These are phyloP conservation scores for Oxytorus armatus DNA, from an alignment of 2,888 invertebrate species.

Conservation along the genomic window DNA sequence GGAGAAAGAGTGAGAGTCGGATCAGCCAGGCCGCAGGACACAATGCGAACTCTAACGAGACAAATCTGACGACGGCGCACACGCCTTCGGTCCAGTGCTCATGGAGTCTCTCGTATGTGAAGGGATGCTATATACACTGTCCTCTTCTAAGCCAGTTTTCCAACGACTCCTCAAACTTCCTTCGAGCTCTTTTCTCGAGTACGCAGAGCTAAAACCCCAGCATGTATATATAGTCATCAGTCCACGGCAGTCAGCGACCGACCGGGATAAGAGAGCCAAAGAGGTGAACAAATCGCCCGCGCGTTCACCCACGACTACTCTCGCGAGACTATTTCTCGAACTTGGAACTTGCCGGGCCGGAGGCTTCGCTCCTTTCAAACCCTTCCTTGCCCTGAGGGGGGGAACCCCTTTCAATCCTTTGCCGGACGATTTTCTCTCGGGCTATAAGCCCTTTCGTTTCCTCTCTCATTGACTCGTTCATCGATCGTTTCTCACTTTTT, in stretches of 20 bases:
- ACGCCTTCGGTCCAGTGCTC: constrained; percentile 63
- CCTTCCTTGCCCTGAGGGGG: no score
- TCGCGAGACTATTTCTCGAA: constrained; percentile 41
- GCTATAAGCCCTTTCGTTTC: constrained; percentile 11
- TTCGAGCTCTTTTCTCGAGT: constrained; percentile 45
- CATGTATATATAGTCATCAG: constrained; percentile 30
- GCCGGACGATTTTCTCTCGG: constrained; percentile 37
- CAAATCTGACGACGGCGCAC: constrained; percentile 82
- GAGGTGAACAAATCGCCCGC: constrained; percentile 50
- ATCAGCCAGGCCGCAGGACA: constrained; percentile 78
- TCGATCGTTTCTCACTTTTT: constrained; percentile 19
- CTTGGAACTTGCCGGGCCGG: constrained; percentile 54
- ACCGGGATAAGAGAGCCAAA: constrained; percentile 53
- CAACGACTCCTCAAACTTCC: constrained; percentile 67
- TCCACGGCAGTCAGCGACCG: constrained; percentile 21
- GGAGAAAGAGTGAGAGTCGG: constrained; percentile 70
- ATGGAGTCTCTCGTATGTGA: constrained; percentile 19
- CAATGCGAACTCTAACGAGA: constrained; percentile 84
- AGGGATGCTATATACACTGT: constrained; percentile 44
- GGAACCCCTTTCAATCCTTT: constrained; percentile 38
- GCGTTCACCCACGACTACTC: constrained; percentile 45
- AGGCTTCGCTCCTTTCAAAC: no score
- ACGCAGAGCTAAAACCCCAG: constrained; percentile 38
- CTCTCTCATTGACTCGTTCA: constrained; percentile 47
- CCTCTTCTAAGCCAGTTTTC: constrained; percentile 65